Percentiles rank a stretch among this genome's conserved stretches.
These are phyloP conservation scores for Drosophila flavopinicola DNA, from an alignment of 2,888 invertebrate species.

Conservation along the genomic window DNA sequence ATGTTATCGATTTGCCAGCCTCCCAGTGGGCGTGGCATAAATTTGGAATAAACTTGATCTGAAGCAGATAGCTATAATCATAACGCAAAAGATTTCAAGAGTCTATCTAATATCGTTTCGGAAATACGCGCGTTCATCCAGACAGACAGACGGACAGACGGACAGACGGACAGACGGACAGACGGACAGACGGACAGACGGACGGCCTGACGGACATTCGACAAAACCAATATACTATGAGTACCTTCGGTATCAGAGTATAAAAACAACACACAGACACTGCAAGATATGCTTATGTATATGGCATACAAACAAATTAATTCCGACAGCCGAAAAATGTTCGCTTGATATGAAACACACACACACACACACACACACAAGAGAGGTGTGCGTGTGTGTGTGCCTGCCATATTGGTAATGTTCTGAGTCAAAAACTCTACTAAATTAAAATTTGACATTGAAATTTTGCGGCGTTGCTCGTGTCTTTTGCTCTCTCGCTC, in stretches of 20 bases:
- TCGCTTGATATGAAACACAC: constrained; percentile 56
- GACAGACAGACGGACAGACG: too few species aligned
- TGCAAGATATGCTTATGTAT: constrained; percentile 9
- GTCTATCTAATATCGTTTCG: too few species aligned
- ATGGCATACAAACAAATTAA: constrained; percentile 55
- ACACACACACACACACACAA: constrained; percentile 8
- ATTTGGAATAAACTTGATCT: too few species aligned
- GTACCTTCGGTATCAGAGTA: too few species aligned
- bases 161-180: too few species aligned
- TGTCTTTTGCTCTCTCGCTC: constrained; percentile 37
- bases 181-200: too few species aligned
- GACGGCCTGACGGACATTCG: too few species aligned
- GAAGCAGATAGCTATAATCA: too few species aligned
- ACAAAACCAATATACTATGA: constrained; percentile 63
- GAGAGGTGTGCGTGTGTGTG: constrained; percentile 18
- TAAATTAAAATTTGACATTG: constrained; percentile 80
- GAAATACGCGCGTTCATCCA: too few species aligned
- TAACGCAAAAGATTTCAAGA: too few species aligned
- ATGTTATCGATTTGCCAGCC: too few species aligned
- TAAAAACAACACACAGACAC: constrained; percentile 28
- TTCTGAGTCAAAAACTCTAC: constrained; percentile 71
- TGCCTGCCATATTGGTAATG: constrained; percentile 73
- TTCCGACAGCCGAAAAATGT: constrained; percentile 63
- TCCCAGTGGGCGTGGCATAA: too few species aligned
- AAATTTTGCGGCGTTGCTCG: constrained; percentile 57